These are phyloP conservation scores for Anneissia japonica DNA, from an alignment of 35 echinoderm and acorn worm genomes.

Conservation along the genomic window DNA sequence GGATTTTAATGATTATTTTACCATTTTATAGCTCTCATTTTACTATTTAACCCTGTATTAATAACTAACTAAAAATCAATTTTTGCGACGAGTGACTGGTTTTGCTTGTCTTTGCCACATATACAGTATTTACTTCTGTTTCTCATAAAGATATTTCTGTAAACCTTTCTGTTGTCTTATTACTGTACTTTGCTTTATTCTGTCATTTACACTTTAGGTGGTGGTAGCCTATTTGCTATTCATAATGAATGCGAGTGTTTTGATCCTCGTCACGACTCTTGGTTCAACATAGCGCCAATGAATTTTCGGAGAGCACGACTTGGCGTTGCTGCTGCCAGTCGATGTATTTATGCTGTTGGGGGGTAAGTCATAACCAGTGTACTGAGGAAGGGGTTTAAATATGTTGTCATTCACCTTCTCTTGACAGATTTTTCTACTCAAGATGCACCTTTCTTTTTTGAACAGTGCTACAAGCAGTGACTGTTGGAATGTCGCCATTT, in stretches of 20 bases:
- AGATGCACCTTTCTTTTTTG: too few relatives aligned
- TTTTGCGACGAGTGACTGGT: neutral
- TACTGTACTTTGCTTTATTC: neutral
- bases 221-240: slow-evolving; percentile 97
- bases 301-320: slow-evolving; percentile 68
- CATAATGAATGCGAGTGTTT: slow-evolving; percentile 97
- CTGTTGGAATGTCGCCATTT: too few relatives aligned
- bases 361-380: slow-evolving; percentile 76
- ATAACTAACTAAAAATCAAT: neutral
- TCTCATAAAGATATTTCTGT: neutral
- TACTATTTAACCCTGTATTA: neutral
- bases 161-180: neutral
- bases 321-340: slow-evolving; percentile 59
- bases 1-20: too few relatives aligned
- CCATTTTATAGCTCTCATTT: too few relatives aligned
- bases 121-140: neutral
- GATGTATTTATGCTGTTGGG: slow-evolving; percentile 83
- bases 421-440: too few relatives aligned
- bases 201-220: slow-evolving; percentile 43
- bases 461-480: too few relatives aligned
- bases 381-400: too few relatives aligned
- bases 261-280: slow-evolving; percentile 60
- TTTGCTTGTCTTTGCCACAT: neutral
- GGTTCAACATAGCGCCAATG: slow-evolving; percentile 70
- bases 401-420: too few relatives aligned